Conservation (phyloP, 2,797 vertebrate species). For the Gallinago stenura region DNA sequence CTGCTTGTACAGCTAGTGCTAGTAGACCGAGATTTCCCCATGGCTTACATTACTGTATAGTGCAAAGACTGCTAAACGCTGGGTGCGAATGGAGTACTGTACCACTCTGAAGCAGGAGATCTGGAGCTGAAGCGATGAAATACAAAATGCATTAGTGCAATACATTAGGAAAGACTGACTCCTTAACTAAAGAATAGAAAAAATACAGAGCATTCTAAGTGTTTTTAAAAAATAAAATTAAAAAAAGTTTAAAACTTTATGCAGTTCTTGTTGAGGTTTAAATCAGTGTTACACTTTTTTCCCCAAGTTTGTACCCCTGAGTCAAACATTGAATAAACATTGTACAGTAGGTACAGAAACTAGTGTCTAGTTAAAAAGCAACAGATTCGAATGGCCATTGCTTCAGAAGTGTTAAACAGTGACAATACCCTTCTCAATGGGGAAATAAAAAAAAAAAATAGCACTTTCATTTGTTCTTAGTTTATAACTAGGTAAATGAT, state of each 20-base stretch:
- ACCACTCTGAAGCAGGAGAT: constrained; percentile 20
- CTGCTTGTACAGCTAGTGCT: background rate
- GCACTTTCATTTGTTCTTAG: constrained; percentile 49
- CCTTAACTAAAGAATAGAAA: constrained; percentile 12
- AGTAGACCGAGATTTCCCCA: background rate
- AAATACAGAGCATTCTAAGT: constrained; percentile 4
- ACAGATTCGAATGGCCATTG: constrained; percentile 31
- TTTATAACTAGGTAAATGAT: constrained; percentile 39
- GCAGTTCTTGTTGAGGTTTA: constrained; percentile 63
- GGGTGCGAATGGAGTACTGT: background rate
- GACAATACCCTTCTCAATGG: background rate
- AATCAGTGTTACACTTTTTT: constrained; percentile 74
- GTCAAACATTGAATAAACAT: constrained; percentile 74
- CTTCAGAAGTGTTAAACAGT: constrained; percentile 44
- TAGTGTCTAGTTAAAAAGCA: constrained; percentile 57
- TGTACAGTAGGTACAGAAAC: constrained; percentile 78
- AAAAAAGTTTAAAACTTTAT: constrained; percentile 30
- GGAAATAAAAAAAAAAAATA: background rate
- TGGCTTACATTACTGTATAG: constrained; percentile 15
- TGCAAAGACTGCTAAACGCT: constrained; percentile 9
- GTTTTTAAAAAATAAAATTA: background rate
- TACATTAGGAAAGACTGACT: constrained; percentile 24
- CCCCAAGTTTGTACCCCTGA: constrained; percentile 82
- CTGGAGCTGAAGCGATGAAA: constrained; percentile 28
- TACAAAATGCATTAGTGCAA: constrained; percentile 64